Evolutionary conservation across 35 echinoderm and acorn worm species (phyloP), one percentile per base, ranked within the genome.

Genomic region (Amphiura filiformis): DNA sequence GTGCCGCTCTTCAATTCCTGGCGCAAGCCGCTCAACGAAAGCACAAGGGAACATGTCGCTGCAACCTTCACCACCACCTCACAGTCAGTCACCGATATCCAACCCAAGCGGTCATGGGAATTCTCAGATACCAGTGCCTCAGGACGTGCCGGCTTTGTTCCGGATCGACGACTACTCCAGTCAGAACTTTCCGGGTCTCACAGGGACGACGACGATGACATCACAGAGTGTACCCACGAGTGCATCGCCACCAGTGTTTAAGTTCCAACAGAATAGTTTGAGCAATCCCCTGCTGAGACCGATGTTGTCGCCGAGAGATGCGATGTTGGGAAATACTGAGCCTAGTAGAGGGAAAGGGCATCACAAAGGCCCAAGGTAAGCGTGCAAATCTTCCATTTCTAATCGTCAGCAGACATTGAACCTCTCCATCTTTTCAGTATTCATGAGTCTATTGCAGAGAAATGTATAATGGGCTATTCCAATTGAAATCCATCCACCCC

Each of bases 1-100:
- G 96, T 88, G 92, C 92, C 32, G 90, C 93, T 0, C 80, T 98
- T 18, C 96, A 98, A 75, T 98, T 88, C 37, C 80, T 98, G 0
- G 96, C 96, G 4, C 92, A 92, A 44, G 93, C 96, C 34, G 96
- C 96, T 13, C 91, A 93, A 47, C 77, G 94, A 70, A 17, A 56
- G 93, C 90, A 1, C 90, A 93, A 39, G 82, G 56, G 28, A 93
- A 37, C 76, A 35, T 57, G 9, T 78, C 87, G 1, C 41, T 57
- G 2, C 78, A 80, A 41, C 49, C 42, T 36, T 33, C 49, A 1
- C 78, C 87, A 23, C 83, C 83, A 22, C 47, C 83, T 3, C 39
- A 65, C 56, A 85, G 64, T 56, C 83, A 56, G 49, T 85, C 83
- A 64, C 61, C 61, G 52, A 88, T 13, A 13, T 5, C 33, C 34